phyloP scores from a whole-genome alignment of 2,113 vertebrate species.

The Chaetorhynchus papuensis region DNA sequence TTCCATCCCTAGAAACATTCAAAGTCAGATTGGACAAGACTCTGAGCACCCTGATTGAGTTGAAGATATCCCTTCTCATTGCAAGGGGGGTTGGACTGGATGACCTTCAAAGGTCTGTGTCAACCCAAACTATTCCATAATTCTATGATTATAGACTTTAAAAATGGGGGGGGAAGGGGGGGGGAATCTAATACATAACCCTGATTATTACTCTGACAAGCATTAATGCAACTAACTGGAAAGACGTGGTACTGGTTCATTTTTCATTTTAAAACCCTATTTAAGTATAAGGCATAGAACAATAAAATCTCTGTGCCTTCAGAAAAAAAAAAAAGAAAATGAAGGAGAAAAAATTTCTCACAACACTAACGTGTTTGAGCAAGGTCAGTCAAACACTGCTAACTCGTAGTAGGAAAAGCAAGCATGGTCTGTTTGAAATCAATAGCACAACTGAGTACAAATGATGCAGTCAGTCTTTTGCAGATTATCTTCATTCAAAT shows the following conservation, averaged over 20 bases:
- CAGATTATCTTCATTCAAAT: conserved; percentile 1
- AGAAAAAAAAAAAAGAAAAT: background rate
- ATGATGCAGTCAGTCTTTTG: background rate
- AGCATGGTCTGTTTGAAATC: background rate
- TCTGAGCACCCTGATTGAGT: background rate
- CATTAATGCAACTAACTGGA: background rate
- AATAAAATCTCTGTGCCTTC: background rate
- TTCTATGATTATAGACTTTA: background rate
- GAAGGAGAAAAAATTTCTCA: background rate
- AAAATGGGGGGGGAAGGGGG: background rate
- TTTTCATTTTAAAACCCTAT: background rate
- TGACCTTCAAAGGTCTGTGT: background rate
- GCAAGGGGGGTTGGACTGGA: rapidly evolving
- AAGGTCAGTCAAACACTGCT: background rate
- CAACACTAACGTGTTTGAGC: background rate
- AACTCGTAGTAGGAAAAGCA: background rate
- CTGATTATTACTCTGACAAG: background rate
- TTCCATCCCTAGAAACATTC: background rate
- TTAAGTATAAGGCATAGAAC: background rate
- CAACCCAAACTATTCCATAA: background rate
- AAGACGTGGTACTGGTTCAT: background rate
- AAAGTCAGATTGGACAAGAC: background rate
- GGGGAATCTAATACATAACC: background rate
- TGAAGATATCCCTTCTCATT: background rate
- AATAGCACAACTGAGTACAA: background rate